phyloP scores from a whole-genome alignment of 2,888 invertebrate species.

The Enchytraeus crypticus region DNA sequence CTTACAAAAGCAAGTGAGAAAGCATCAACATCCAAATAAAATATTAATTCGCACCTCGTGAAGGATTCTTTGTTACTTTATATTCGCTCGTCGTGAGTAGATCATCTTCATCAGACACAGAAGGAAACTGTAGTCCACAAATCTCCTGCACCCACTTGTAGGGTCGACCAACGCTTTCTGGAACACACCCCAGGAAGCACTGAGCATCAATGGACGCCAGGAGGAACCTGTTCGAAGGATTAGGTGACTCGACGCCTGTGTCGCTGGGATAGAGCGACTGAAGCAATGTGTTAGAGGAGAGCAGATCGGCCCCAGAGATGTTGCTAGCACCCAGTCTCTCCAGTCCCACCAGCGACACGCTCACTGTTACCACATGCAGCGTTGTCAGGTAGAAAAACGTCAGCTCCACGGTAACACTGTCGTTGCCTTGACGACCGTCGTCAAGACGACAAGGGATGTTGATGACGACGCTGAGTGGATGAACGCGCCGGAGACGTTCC shows the following conservation, averaged over 20 bases:
- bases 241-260: background rate
- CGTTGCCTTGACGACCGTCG: too few species aligned
- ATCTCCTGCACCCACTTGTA: constrained; percentile 85
- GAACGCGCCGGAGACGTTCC: background rate
- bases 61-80: too few species aligned
- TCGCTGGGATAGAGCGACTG: background rate
- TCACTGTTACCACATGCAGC: background rate
- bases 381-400: background rate
- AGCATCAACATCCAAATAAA: too few species aligned
- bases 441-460: too few species aligned
- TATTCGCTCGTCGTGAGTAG: too few species aligned
- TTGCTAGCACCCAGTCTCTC: background rate
- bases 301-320: background rate
- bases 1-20: too few species aligned
- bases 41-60: too few species aligned
- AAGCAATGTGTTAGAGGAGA: background rate
- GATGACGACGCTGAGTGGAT: background rate
- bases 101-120: too few species aligned
- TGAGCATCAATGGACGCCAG: background rate
- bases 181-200: background rate
- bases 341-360: background rate
- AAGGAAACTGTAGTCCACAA: constrained; percentile 69
- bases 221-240: background rate
- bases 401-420: background rate
- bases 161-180: constrained; percentile 62